These are phyloP conservation scores for Calonectris borealis DNA, from an alignment of 2,113 vertebrate species.

Conservation along the genomic window DNA sequence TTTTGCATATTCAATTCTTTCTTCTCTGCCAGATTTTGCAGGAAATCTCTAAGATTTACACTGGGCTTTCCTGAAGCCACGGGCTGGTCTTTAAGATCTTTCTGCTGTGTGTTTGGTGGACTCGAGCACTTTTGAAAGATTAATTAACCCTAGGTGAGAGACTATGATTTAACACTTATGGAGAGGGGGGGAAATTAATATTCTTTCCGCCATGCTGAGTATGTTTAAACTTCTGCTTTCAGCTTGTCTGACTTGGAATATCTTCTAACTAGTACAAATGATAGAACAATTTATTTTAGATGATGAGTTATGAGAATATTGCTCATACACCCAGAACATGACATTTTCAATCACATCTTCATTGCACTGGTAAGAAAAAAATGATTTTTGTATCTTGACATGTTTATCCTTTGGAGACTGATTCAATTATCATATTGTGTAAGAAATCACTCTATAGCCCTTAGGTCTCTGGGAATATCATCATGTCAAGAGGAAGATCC, in stretches of 20 bases:
- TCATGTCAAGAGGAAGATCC: neutral
- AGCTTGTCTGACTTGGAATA: slow-evolving; percentile 54
- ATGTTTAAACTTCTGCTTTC: slow-evolving; percentile 45
- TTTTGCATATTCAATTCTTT: neutral
- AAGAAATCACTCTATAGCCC: neutral
- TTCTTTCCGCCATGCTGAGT: neutral
- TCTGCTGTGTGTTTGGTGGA: neutral
- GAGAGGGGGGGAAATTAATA: neutral
- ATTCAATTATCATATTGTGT: slow-evolving; percentile 23
- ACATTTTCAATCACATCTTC: slow-evolving; percentile 57
- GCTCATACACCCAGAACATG: slow-evolving; percentile 23
- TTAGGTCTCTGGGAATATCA: neutral
- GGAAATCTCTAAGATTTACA: neutral
- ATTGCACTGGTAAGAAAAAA: neutral
- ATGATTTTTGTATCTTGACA: slow-evolving; percentile 20
- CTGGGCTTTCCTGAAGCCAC: neutral
- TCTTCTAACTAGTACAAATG: slow-evolving; percentile 59
- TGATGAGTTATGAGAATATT: slow-evolving; percentile 46
- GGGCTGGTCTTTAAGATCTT: neutral
- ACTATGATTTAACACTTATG: neutral
- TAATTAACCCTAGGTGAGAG: slow-evolving; percentile 16
- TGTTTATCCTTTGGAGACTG: slow-evolving; percentile 44
- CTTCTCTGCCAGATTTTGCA: neutral
- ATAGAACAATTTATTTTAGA: slow-evolving; percentile 64
- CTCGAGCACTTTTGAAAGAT: neutral